Percentiles rank a stretch among this genome's conserved stretches.
phyloP scores from a whole-genome alignment of 2,888 invertebrate genomes.

The Muschampia plurimacula region DNA sequence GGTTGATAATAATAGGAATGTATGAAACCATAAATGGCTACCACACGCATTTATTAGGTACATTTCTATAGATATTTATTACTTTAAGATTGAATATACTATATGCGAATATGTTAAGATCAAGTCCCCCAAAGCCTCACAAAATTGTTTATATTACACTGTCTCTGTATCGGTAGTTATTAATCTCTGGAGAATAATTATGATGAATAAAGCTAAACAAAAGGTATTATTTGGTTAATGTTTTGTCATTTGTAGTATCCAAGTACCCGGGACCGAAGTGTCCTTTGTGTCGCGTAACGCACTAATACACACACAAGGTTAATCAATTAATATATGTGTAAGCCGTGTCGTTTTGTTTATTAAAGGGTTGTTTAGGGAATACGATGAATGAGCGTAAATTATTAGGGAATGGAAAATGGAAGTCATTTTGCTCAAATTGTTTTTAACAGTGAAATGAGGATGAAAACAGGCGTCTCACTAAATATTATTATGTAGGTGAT shows the following conservation, averaged over 20 bases:
- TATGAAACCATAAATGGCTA: too few relatives aligned
- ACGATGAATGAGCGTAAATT: background rate
- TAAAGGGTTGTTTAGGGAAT: conserved; percentile 19
- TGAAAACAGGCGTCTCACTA: too few relatives aligned
- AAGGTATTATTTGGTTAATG: conserved; percentile 37
- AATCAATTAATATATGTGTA: conserved; percentile 33
- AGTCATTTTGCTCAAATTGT: too few relatives aligned
- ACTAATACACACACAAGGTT: conserved; percentile 31
- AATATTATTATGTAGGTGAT: too few relatives aligned
- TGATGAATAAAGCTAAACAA: conserved; percentile 37
- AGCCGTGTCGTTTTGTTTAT: conserved; percentile 23
- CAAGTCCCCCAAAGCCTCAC: too few relatives aligned
- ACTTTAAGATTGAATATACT: too few relatives aligned
- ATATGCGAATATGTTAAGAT: too few relatives aligned
- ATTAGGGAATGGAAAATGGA: background rate
- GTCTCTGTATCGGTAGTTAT: conserved; percentile 31
- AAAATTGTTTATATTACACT: conserved; percentile 24
- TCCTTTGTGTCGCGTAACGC: conserved; percentile 29
- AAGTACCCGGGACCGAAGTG: conserved; percentile 19
- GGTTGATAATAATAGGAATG: too few relatives aligned
- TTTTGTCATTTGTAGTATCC: conserved; percentile 35
- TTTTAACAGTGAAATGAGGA: too few relatives aligned
- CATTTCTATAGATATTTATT: too few relatives aligned
- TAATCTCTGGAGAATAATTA: conserved; percentile 35
- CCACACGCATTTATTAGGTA: too few relatives aligned